Evolutionary conservation across 2,888 invertebrate genomes (phyloP).

Genomic region (Volucella bombylans): DNA sequence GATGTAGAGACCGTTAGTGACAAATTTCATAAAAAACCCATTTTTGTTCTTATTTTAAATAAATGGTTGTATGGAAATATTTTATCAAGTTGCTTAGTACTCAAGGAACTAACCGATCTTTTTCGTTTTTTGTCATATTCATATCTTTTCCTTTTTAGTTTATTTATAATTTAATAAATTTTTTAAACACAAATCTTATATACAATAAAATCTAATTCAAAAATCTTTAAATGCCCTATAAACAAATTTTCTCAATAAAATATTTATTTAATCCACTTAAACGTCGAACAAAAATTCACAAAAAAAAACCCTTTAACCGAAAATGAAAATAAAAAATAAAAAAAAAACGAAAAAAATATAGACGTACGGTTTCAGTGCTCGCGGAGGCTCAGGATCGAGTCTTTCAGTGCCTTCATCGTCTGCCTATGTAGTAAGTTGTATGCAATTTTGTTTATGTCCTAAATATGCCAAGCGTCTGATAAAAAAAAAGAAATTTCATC

Average conservation of each 20-base stretch:
- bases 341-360: constrained; percentile 77
- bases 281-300: constrained; percentile 22
- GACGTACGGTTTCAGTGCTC: constrained; percentile 86
- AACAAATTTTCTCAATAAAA: constrained; percentile 24
- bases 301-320: constrained; percentile 42
- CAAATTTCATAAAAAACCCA: too few species aligned
- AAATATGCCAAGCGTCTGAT: constrained; percentile 54
- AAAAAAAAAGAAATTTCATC: constrained; percentile 37
- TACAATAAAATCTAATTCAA: neutral
- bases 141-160: neutral
- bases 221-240: constrained; percentile 31
- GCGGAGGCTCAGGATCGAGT: constrained; percentile 90
- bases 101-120: neutral
- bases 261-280: constrained; percentile 34
- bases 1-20: too few species aligned
- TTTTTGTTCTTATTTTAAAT: too few species aligned
- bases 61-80: too few species aligned
- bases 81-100: too few species aligned
- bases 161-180: neutral
- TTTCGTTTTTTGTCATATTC: neutral
- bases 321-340: constrained; percentile 57
- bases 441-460: constrained; percentile 76
- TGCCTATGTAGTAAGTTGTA: constrained; percentile 86
- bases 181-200: neutral
- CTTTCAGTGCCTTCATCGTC: constrained; percentile 91